Evolutionary conservation across 1,140 invertebrate species (phyloP), one percentile per base, ranked within the genome.

Genomic region (Drosophila auraria): DNA sequence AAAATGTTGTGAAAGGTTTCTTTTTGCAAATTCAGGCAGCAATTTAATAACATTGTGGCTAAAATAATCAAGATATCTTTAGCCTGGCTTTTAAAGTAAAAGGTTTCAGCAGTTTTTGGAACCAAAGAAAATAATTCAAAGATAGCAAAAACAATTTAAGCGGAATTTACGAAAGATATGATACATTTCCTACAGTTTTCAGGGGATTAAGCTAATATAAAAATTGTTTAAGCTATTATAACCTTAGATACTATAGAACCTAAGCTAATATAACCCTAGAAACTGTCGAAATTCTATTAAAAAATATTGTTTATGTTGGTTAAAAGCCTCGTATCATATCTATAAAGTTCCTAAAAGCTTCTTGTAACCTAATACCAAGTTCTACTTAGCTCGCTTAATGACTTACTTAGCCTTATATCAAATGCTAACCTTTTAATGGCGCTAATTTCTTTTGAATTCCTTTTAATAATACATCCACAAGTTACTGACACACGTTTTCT

Each of bases 1-100:
- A 69, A 69, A 56, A 47, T 69, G 25, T 78, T 78, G 76, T 70
- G 74, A 62, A 57, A 78, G 75, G 74, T 56, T 61, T 59, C 15
- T 23, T 38, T 56, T 40, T 56, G 20, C 50, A 23, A 9, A 27
- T 40, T 65, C 50, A 27, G 49, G 36, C n/a, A 58, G 36, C 56
- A 11, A 58, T 58, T 58, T 58, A 42, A 58, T 11, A 42, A n/a
- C 23, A 58, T 25, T 44, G 56, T 20, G 53, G 33, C 20, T 3
- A 23, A 23, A 23, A 23, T 42, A n/a, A 25, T 12, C 11, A 8
- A 25, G 9, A 58, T 42, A 20, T 7, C 53, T 56, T 38, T 56
- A 15, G 11, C 23, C 17, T 15, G 53, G 17, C 12, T n/a, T 1
- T 38, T 56, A 30, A 38, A 36, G 4, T 23, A 38, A 56, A 56